phyloP scores from a whole-genome alignment of 2,113 vertebrate genomes.

The Marmota flaviventris region DNA sequence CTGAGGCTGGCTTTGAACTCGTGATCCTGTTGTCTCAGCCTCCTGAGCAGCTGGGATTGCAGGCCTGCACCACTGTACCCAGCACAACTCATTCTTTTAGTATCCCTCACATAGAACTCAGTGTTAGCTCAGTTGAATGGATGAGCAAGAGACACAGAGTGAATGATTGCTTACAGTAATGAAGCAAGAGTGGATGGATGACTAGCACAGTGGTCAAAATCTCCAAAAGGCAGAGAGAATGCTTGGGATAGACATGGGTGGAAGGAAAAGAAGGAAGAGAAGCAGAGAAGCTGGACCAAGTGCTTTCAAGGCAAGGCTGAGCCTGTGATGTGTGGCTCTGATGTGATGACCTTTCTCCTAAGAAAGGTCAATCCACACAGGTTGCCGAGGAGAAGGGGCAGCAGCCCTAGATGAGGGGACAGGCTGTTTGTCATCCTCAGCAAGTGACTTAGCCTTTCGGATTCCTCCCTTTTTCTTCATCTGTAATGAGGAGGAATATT shows the following conservation, averaged over 20 bases:
- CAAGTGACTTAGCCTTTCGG: not conserved
- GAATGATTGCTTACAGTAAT: not conserved
- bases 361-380: not conserved
- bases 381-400: not conserved
- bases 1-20: too few relatives aligned
- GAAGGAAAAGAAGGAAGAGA: not conserved
- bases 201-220: not conserved
- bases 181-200: not conserved
- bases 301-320: not conserved
- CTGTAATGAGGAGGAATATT: not conserved
- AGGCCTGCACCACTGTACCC: too few relatives aligned
- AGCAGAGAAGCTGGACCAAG: not conserved
- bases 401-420: too few relatives aligned
- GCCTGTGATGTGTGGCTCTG: not conserved
- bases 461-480: not conserved
- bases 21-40: too few relatives aligned
- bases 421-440: not conserved
- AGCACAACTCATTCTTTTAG: not conserved
- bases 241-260: not conserved
- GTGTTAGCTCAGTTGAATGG: not conserved
- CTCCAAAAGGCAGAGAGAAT: not conserved
- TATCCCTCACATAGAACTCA: not conserved
- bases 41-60: too few relatives aligned
- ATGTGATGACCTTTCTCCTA: too few relatives aligned
- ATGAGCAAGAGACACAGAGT: not conserved